Evolutionary conservation across 2,113 vertebrate genomes (phyloP), one percentile per base, ranked within the genome.

Genomic region (Cyprinodon variegatus): DNA sequence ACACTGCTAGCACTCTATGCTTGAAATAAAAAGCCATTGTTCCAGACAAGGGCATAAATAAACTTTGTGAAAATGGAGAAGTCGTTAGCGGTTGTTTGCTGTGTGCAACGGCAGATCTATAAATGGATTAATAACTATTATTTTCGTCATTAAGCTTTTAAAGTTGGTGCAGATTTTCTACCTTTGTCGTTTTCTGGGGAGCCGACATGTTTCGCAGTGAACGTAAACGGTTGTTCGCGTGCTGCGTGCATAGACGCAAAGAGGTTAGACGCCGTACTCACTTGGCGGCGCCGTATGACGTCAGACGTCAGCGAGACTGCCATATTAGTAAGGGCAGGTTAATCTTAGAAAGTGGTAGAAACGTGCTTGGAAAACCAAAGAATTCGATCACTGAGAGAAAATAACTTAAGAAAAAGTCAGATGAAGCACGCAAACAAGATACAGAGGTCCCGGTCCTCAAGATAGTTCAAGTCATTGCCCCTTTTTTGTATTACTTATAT

Each of bases 201-300:
- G 86, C 89, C 90, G 92, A 92, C 92, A 93, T 93, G 86, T 92
- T 93, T 90, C 81, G 70, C 78, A 74, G 46, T 20, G 80, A 72
- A 53, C 71, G 60, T 53, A 41, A 0, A 76, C 77, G 86, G 72
- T 45, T 1, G 20, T 65, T 37, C 79, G 76, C 88, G 88, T 83
- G 40, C 14, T 3, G n/a, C 84, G 77, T 84, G 83, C 86, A 7
- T 1, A 2, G 50, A 57, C 15, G 8, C 4, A 9, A 8, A 6
- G 29, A 57, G 50, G 10, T 6, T 14, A 57, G 50, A 57, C 50
- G 50, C 20, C 50, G 50, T 20, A n/a, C 50, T 15, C 50, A 20
- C 50, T 57, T 20, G 7, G 20, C n/a, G 8, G 4, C 50, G 1
- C 50, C 7, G 50, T 9, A 57, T 29, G 50, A 57, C 20, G n/a